phyloP scores from a whole-genome alignment of 2,888 invertebrate genomes.

The Keiferia lycopersicella region DNA sequence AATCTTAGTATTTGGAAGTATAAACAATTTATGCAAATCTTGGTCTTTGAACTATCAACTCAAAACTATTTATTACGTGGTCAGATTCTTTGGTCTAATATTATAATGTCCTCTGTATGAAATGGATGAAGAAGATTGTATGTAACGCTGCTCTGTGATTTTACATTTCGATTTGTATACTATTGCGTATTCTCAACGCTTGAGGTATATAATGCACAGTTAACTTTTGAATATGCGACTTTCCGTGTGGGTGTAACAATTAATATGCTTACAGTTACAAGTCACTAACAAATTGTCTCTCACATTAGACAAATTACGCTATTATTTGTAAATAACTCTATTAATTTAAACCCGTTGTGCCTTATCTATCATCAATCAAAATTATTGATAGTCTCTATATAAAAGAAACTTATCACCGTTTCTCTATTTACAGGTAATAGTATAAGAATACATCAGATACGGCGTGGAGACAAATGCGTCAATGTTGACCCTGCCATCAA shows the following conservation, averaged over 20 bases:
- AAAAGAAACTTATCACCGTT: neutral
- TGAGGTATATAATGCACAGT: neutral
- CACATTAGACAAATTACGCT: constrained; percentile 2
- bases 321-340: neutral
- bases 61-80: too few relatives aligned
- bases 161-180: too few relatives aligned
- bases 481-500: constrained; percentile 1
- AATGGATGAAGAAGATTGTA: too few relatives aligned
- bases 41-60: too few relatives aligned
- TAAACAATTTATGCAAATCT: too few relatives aligned
- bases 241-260: constrained; percentile 2
- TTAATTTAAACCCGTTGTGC: neutral
- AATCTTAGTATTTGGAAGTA: too few relatives aligned
- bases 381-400: neutral
- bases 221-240: neutral
- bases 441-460: neutral
- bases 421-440: neutral
- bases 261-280: neutral
- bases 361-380: too few relatives aligned
- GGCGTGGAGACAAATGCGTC: neutral
- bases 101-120: too few relatives aligned
- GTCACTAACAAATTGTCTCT: neutral
- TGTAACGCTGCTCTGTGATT: too few relatives aligned
- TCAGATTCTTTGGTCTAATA: too few relatives aligned
- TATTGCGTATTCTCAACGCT: too few relatives aligned